Evolutionary conservation across 2,113 vertebrate species (phyloP).

Genomic region (Mohoua ochrocephala): DNA sequence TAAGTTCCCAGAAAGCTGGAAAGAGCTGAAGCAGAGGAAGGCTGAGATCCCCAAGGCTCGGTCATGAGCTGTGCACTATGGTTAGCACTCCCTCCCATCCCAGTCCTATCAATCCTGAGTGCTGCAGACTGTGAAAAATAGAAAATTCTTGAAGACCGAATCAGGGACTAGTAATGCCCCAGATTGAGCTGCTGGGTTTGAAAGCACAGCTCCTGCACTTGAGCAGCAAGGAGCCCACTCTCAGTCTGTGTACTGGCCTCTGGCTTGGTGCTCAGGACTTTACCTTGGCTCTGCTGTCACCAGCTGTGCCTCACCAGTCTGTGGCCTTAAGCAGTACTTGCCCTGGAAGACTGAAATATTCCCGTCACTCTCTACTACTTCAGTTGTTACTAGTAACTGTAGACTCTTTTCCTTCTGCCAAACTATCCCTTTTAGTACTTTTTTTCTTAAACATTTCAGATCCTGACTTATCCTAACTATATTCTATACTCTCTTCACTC

Average conservation of each 20-base stretch:
- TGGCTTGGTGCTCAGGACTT: not conserved
- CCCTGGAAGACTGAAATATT: not conserved
- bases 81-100: not conserved
- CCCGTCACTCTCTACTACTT: not conserved
- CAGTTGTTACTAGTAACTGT: not conserved
- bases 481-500: not conserved
- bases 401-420: not conserved
- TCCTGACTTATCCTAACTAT: not conserved
- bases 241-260: not conserved
- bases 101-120: not conserved
- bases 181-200: not conserved
- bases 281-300: not conserved
- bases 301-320: not conserved
- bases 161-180: rapidly evolving
- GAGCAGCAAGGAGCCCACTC: not conserved
- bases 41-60: not conserved
- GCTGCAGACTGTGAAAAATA: not conserved
- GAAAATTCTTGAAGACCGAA: not conserved
- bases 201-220: not conserved
- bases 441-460: not conserved
- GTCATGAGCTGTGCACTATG: not conserved
- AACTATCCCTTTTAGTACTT: not conserved
- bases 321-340: not conserved
- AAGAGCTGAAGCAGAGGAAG: not conserved
- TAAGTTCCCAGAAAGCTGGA: not conserved